Evolutionary conservation across 2,797 vertebrate species (phyloP), one percentile per base, ranked within the genome.

Genomic region (Acanthurus lineatus): DNA sequence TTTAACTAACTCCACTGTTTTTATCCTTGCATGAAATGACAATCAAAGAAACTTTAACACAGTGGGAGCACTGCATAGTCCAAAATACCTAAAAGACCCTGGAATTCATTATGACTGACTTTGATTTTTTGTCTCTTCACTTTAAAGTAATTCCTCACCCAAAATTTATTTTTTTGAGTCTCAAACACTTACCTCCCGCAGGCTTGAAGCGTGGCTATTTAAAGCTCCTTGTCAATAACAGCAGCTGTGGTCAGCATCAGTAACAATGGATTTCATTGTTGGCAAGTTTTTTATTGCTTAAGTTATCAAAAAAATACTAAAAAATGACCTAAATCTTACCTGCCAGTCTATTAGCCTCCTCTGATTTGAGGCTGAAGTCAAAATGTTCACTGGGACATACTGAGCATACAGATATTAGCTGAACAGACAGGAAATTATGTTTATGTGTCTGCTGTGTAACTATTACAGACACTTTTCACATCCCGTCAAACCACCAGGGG

Each of bases 31-130:
- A 77, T 49, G 44, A 69, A 54, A 51, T n/a, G 60, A 14, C 56
- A 83, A 54, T 76, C 69, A 81, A 67, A 83, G 57, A 35, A 51
- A 20, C 38, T 65, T 19, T 54, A 73, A 77, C 68, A 54, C 58
- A 76, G 70, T 63, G 28, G 74, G 58, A 66, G 44, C 15, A 48
- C 7, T 28, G 61, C 49, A 62, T 42, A 57, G 57, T 57, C 52
- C 52, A 65, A 77, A 73, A 79, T 51, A 45, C n/a, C 22, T 44
- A 20, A 61, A 35, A 15, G 62, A 54, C 48, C 48, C 20, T 53
- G 32, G 14, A 57, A 63, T 45, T 85, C 65, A 69, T 84, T 81
- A 85, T 75, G 79, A 79, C 14, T 84, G 75, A 86, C 71, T 75
- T 45, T 22, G 73, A 62, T 20, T 77, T 22, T 65, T 65, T 25